These are phyloP conservation scores for Upupa epops DNA, from an alignment of 2,113 vertebrate genomes.

Conservation along the genomic window DNA sequence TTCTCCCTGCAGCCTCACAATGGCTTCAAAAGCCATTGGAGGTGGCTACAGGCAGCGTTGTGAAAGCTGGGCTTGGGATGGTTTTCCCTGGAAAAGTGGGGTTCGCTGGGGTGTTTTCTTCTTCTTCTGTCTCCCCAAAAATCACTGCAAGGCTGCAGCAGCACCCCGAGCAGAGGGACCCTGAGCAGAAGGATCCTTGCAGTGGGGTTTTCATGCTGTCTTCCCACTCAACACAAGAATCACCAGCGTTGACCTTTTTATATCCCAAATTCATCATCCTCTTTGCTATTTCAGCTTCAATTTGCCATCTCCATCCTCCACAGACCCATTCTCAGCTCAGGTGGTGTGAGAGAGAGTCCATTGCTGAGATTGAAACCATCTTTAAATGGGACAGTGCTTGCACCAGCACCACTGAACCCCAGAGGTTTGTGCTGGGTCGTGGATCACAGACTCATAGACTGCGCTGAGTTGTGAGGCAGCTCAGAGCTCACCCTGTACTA, in stretches of 20 bases:
- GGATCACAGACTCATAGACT: accelerated
- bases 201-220: accelerated
- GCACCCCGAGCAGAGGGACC: not conserved
- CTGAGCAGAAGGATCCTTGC: no score
- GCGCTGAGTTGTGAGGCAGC: no score
- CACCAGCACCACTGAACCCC: not conserved
- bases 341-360: accelerated
- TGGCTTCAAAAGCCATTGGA: accelerated
- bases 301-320: not conserved
- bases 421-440: accelerated
- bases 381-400: not conserved
- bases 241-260: accelerated
- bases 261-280: not conserved
- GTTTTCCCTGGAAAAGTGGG: not conserved
- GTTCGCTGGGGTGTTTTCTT: accelerated
- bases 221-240: accelerated
- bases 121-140: no score
- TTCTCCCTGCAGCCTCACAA: accelerated
- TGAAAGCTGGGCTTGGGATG: accelerated
- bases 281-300: not conserved
- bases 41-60: accelerated
- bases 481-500: no score
- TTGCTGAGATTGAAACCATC: accelerated
- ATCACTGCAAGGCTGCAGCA: not conserved
- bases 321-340: not conserved